phyloP scores from a whole-genome alignment of 2,797 vertebrate species.

The Sebastes vulpes region DNA sequence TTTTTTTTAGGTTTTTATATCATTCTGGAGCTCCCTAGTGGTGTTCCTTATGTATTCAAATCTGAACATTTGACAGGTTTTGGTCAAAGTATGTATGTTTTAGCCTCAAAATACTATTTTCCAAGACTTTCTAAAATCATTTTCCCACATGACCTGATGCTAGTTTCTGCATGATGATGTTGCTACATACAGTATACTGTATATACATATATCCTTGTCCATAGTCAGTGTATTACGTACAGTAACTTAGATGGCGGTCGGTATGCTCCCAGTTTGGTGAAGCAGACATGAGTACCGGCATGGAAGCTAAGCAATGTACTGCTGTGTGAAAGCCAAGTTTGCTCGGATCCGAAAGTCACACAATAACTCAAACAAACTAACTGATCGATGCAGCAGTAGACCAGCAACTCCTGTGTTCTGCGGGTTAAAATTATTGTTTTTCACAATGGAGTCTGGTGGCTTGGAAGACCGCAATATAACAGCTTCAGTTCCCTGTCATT shows the following conservation, averaged over 20 bases:
- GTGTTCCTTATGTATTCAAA: neutral
- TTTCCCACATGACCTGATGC: neutral
- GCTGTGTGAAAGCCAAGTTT: neutral
- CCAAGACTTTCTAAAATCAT: neutral
- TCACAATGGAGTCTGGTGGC: neutral
- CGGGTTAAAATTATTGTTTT: neutral
- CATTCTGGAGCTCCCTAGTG: neutral
- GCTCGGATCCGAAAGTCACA: neutral
- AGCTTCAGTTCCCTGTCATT: too few relatives aligned
- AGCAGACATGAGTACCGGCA: neutral
- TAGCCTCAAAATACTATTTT: neutral
- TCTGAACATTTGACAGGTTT: neutral
- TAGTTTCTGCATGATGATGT: neutral
- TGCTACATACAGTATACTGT: neutral
- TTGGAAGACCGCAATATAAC: neutral
- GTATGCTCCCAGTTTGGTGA: neutral
- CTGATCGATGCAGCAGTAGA: neutral
- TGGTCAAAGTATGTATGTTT: neutral
- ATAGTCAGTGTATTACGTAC: too few relatives aligned
- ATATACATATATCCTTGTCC: neutral
- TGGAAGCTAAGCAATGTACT: neutral
- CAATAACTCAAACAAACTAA: neutral
- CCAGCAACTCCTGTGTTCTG: neutral
- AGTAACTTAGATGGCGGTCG: too few relatives aligned
- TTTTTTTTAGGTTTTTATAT: neutral